Conservation (phyloP, 2,113 vertebrate genomes). For the Limnothrissa miodon region DNA sequence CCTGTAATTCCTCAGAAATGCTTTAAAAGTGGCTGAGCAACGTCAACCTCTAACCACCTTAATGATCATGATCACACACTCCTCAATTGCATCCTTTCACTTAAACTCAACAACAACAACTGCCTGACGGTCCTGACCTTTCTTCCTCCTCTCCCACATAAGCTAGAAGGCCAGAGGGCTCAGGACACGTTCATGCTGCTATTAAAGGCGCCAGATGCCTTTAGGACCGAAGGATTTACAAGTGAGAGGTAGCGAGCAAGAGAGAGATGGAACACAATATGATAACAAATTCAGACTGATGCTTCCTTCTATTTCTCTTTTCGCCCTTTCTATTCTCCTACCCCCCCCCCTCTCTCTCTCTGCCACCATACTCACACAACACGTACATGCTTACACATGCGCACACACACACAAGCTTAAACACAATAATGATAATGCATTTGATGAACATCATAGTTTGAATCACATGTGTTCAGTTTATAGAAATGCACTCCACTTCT, state of each 20-base stretch:
- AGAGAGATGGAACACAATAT: background rate
- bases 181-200: background rate
- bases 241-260: background rate
- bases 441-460: background rate
- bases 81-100: background rate
- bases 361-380: background rate
- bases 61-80: background rate
- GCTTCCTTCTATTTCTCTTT: background rate
- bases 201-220: background rate
- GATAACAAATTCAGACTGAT: background rate
- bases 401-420: background rate
- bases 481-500: too few relatives aligned
- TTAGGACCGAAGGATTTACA: background rate
- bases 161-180: background rate
- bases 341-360: too few relatives aligned
- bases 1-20: background rate
- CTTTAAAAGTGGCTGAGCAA: background rate
- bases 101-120: background rate
- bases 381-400: background rate
- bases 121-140: background rate
- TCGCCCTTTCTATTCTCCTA: too few relatives aligned
- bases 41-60: conserved; percentile 5
- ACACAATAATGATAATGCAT: background rate
- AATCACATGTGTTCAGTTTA: background rate
- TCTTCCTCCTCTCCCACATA: background rate